Conservation (phyloP, 2,797 vertebrate species). For the Lateolabrax maculatus region DNA sequence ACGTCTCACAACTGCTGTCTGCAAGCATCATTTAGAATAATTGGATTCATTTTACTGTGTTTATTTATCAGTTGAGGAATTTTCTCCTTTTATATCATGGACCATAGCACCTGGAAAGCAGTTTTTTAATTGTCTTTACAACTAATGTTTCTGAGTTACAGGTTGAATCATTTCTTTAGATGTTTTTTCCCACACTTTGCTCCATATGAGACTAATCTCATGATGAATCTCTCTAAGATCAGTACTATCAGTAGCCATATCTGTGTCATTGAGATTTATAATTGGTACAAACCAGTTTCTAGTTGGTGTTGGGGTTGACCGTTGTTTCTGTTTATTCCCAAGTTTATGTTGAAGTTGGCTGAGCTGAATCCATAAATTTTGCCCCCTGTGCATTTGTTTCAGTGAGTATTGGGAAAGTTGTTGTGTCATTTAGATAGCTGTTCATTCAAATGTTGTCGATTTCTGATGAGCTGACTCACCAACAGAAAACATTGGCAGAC, state of each 20-base stretch:
- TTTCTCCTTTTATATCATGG: not conserved
- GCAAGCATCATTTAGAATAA: not conserved
- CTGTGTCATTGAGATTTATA: slow-evolving; percentile 1
- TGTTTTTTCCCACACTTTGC: not conserved
- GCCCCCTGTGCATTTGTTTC: not conserved
- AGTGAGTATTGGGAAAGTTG: not conserved
- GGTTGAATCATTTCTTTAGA: not conserved
- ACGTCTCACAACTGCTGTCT: not conserved
- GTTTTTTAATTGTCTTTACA: not conserved
- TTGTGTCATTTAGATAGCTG: not conserved
- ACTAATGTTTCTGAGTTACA: not conserved
- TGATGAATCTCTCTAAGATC: too few species aligned
- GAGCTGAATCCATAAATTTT: slow-evolving; percentile 1
- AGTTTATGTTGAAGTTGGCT: not conserved
- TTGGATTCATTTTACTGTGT: not conserved
- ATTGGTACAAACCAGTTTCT: not conserved
- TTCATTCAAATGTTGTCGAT: not conserved
- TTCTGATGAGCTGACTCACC: not conserved
- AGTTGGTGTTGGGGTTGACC: not conserved
- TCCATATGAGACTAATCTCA: too few species aligned
- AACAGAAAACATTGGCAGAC: not conserved
- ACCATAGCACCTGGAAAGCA: not conserved
- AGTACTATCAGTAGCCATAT: not conserved
- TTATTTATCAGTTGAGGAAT: not conserved
- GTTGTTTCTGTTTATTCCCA: not conserved